Percentiles rank a stretch among this genome's conserved stretches.
Evolutionary conservation across 2,113 vertebrate genomes (phyloP).

Genomic region (Heloderma charlesbogerti): DNA sequence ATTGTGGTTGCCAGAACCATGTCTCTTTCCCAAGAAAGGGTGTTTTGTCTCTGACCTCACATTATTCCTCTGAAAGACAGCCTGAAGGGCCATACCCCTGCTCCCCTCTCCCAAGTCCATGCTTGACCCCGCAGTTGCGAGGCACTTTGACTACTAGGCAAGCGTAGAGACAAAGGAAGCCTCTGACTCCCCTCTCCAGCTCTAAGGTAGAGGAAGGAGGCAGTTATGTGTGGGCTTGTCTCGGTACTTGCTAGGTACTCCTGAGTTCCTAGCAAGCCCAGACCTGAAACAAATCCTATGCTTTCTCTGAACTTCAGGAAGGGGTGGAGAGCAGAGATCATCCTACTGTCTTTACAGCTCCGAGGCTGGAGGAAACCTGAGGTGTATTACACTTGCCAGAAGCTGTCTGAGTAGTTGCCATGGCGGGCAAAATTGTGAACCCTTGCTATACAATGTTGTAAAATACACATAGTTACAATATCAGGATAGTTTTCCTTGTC

Average conservation of each 20-base stretch:
- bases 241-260: not conserved
- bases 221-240: not conserved
- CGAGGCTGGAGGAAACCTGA: not conserved
- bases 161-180: not conserved
- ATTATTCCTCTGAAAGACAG: not conserved
- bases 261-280: not conserved
- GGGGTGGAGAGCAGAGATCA: not conserved
- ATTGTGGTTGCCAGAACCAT: not conserved
- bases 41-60: not conserved
- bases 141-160: not conserved
- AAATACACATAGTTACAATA: not conserved
- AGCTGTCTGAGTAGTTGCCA: not conserved
- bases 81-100: not conserved
- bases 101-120: not conserved
- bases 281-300: not conserved
- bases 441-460: too few species aligned
- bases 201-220: not conserved
- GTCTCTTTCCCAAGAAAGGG: not conserved
- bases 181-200: not conserved
- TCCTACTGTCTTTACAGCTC: not conserved
- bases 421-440: not conserved
- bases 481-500: not conserved
- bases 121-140: not conserved
- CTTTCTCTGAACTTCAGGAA: not conserved
- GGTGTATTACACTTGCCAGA: not conserved